Evolutionary conservation across 2,888 invertebrate species (phyloP).

Genomic region (Ptilodon capucinus): DNA sequence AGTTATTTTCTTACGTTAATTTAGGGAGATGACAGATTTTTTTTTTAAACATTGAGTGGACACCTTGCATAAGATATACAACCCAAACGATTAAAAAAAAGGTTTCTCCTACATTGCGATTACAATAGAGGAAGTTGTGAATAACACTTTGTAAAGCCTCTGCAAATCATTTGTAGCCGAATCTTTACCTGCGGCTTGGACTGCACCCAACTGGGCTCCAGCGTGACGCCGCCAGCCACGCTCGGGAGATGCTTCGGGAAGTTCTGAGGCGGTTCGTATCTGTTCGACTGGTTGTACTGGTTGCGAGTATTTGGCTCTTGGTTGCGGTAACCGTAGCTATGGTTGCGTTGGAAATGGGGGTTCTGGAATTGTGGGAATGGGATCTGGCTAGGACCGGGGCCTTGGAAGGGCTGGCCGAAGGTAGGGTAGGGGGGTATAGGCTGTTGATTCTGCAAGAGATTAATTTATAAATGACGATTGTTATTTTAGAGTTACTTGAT

Average conservation of each 20-base stretch:
- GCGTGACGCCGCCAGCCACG: conserved; percentile 36
- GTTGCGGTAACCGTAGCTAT: conserved; percentile 18
- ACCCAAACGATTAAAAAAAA: too few relatives aligned
- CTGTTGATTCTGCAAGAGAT: conserved; percentile 46
- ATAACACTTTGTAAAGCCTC: too few relatives aligned
- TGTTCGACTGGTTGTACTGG: conserved; percentile 16
- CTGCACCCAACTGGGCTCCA: conserved; percentile 54
- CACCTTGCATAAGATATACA: too few relatives aligned
- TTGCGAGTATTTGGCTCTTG: conserved; percentile 19
- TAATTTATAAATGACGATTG: neutral
- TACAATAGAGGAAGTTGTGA: too few relatives aligned
- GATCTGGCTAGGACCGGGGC: conserved; percentile 48
- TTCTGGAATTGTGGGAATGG: conserved; percentile 60
- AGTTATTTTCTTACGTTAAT: too few relatives aligned
- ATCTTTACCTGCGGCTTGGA: conserved; percentile 9
- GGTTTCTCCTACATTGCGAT: too few relatives aligned
- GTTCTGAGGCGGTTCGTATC: conserved; percentile 18
- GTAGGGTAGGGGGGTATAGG: conserved; percentile 55
- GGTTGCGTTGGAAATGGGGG: conserved; percentile 49
- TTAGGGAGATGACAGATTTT: too few relatives aligned
- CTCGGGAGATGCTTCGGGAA: conserved; percentile 57
- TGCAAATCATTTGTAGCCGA: too few relatives aligned
- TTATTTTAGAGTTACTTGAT: too few relatives aligned
- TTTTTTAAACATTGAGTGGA: too few relatives aligned
- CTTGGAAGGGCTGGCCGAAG: conserved; percentile 52